A percentile compares a stretch with the other conserved stretches of the same genome.
phyloP scores from a whole-genome alignment of 2,888 invertebrate species.

The Gnatocerus cornutus region DNA sequence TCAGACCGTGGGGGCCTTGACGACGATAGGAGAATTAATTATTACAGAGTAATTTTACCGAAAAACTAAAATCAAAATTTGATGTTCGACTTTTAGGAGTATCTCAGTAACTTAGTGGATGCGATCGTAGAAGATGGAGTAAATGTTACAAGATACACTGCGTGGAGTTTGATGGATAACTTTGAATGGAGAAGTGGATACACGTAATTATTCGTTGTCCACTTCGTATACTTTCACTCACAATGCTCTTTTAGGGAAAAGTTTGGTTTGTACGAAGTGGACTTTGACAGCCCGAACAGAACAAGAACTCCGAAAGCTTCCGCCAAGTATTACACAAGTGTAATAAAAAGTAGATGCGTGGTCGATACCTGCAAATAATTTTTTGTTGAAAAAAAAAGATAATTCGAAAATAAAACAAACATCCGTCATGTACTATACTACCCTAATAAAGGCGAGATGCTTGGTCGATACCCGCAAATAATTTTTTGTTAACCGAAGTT shows the following conservation, averaged over 20 bases:
- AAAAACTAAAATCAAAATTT: constrained; percentile 5
- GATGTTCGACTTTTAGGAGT: constrained; percentile 52
- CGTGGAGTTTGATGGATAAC: constrained; percentile 59
- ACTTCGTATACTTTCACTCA: not conserved
- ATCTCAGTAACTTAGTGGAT: constrained; percentile 52
- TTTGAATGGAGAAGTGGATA: constrained; percentile 58
- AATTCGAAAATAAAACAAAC: no score
- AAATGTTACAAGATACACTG: constrained; percentile 55
- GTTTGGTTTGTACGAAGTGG: constrained; percentile 78
- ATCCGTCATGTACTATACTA: constrained; percentile 74
- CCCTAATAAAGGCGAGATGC: constrained; percentile 69
- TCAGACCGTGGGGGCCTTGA: constrained; percentile 20
- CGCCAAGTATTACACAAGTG: constrained; percentile 65
- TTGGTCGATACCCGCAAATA: not conserved
- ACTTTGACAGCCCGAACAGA: constrained; percentile 16
- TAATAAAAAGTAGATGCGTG: constrained; percentile 22
- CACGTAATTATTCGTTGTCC: constrained; percentile 45
- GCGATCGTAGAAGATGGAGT: constrained; percentile 55
- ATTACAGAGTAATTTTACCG: constrained; percentile 44
- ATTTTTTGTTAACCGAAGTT: no score
- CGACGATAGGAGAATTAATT: constrained; percentile 50
- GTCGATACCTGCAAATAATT: constrained; percentile 19
- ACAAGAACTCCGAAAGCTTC: constrained; percentile 76
- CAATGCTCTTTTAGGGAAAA: no score
- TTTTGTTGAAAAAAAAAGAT: no score